phyloP scores from a whole-genome alignment of 2,888 invertebrate genomes.

The Caenorhabditis plicata region DNA sequence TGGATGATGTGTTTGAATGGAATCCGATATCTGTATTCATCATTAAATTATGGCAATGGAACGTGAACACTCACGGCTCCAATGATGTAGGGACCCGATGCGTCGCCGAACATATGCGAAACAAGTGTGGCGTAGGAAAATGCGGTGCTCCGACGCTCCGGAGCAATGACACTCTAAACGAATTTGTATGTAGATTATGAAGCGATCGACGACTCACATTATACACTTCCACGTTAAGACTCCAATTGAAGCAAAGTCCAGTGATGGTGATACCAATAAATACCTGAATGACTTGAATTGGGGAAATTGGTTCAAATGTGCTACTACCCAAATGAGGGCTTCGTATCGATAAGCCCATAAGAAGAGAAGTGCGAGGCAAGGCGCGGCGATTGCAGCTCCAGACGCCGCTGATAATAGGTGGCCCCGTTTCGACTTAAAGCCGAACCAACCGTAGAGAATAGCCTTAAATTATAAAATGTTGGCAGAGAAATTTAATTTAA shows the following conservation, averaged over 20 bases:
- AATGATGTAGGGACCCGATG: slow-evolving; percentile 93
- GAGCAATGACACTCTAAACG: slow-evolving; percentile 91
- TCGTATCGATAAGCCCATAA: slow-evolving; percentile 26
- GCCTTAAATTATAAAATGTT: too few species aligned
- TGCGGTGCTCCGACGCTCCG: slow-evolving; percentile 90
- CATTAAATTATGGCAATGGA: not conserved
- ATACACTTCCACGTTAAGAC: slow-evolving; percentile 90
- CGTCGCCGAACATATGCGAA: slow-evolving; percentile 95
- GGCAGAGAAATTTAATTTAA: too few species aligned
- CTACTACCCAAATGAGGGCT: slow-evolving; percentile 71
- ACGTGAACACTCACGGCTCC: slow-evolving; percentile 70
- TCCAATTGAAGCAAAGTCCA: slow-evolving; percentile 89
- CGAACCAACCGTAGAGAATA: slow-evolving; percentile 22
- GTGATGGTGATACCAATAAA: slow-evolving; percentile 13
- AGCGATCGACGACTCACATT: slow-evolving; percentile 40
- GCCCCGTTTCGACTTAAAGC: slow-evolving; percentile 41
- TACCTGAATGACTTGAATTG: too few species aligned
- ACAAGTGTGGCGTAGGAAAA: slow-evolving; percentile 95
- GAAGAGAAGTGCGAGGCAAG: slow-evolving; percentile 66
- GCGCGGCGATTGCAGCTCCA: slow-evolving; percentile 83
- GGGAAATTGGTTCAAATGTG: not conserved
- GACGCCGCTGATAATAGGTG: slow-evolving; percentile 72
- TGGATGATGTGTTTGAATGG: slow-evolving; percentile 27
- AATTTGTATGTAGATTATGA: not conserved
- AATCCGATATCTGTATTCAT: slow-evolving; percentile 49